Evolutionary conservation across 2,797 vertebrate species (phyloP).

Genomic region (Galagoides demidoff): DNA sequence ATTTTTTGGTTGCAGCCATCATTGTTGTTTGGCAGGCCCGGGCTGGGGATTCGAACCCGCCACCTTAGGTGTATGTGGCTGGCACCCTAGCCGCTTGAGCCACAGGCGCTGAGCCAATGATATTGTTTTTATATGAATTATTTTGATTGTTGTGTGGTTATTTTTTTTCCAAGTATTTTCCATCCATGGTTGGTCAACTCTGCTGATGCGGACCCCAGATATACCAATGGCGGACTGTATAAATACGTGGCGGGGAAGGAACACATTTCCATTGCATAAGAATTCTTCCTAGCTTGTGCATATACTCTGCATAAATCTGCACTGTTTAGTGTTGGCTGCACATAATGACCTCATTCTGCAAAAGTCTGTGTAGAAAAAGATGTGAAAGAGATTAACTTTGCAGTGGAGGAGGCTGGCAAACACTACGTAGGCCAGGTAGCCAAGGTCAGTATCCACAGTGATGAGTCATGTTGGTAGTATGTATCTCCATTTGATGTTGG

Average conservation of each 20-base stretch:
- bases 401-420: not conserved
- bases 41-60: too few species aligned
- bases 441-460: not conserved
- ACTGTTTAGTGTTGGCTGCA: not conserved
- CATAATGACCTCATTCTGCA: not conserved
- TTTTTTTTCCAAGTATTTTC: not conserved
- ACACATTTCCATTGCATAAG: not conserved
- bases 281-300: not conserved
- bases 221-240: not conserved
- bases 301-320: not conserved
- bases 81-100: too few species aligned
- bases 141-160: not conserved
- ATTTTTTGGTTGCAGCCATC: too few species aligned
- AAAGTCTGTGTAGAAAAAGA: not conserved
- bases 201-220: not conserved
- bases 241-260: not conserved
- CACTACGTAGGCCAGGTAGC: too few species aligned
- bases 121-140: not conserved
- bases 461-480: not conserved
- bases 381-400: not conserved
- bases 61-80: too few species aligned
- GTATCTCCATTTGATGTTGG: not conserved
- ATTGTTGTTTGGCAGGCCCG: too few species aligned
- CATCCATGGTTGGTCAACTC: not conserved
- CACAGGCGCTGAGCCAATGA: too few species aligned